Conservation (phyloP, 1,140 invertebrate species). For the Euschistus heros region DNA sequence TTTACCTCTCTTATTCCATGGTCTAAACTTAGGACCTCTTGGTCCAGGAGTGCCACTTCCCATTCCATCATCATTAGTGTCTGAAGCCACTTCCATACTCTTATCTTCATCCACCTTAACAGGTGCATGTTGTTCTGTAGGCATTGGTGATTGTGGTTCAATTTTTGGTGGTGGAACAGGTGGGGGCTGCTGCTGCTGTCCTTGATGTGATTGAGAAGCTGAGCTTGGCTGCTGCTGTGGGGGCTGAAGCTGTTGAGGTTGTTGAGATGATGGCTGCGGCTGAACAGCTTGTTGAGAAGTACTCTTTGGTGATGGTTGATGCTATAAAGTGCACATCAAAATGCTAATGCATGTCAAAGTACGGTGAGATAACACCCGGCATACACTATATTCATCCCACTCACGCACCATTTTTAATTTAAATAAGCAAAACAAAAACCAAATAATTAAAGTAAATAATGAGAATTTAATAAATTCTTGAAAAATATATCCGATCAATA, state of each 20-base stretch:
- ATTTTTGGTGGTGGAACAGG: too few relatives aligned
- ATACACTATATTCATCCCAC: conserved; percentile 8
- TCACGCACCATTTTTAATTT: neutral
- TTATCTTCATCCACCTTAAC: neutral
- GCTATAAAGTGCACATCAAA: conserved; percentile 13
- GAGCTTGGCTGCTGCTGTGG: neutral
- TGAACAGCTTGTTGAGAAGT: neutral
- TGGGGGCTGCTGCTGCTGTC: neutral
- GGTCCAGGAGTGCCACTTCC: neutral
- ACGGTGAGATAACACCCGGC: conserved; percentile 19
- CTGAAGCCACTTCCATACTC: neutral
- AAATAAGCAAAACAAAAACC: too few relatives aligned
- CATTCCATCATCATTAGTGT: neutral
- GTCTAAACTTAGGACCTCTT: neutral
- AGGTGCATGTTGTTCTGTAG: neutral
- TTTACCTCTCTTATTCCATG: conserved; percentile 6
- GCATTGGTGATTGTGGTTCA: too few relatives aligned
- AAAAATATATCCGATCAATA: too few relatives aligned
- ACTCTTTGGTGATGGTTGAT: neutral
- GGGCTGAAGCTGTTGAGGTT: neutral
- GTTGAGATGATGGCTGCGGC: conserved; percentile 1
- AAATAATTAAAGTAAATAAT: too few relatives aligned
- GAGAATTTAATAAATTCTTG: too few relatives aligned
- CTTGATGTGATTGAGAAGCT: neutral
- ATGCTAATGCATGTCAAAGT: conserved; percentile 15